phyloP scores from a whole-genome alignment of 2,113 vertebrate genomes.

The Machaerirhynchus nigripectus region DNA sequence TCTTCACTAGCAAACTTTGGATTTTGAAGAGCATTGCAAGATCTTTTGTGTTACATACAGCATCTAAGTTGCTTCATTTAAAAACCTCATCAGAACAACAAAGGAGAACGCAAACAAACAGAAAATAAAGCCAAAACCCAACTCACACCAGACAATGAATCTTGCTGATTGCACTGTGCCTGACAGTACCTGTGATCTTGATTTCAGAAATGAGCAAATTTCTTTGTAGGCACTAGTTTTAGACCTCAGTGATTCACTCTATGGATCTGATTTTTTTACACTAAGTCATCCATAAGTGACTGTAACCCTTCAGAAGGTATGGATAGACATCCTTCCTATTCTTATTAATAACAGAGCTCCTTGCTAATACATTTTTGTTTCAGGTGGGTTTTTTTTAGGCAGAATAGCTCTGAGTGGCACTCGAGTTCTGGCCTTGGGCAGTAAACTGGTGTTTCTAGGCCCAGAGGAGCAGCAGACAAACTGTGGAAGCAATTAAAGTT shows the following conservation, averaged over 20 bases:
- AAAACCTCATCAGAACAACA: background rate
- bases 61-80: background rate
- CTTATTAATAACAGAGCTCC: too few relatives aligned
- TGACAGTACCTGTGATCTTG: background rate
- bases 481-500: background rate
- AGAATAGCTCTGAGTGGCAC: background rate
- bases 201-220: background rate
- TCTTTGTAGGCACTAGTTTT: background rate
- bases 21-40: background rate
- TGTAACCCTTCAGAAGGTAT: background rate
- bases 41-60: background rate
- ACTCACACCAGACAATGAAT: background rate
- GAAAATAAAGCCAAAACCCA: background rate
- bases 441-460: background rate
- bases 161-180: background rate
- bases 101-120: background rate
- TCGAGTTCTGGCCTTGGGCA: background rate
- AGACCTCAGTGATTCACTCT: background rate
- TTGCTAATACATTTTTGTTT: background rate
- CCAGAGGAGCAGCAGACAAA: background rate
- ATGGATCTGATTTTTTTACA: background rate
- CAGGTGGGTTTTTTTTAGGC: rapidly evolving
- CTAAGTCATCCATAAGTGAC: background rate
- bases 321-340: rapidly evolving
- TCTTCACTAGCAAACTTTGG: background rate